phyloP scores from a whole-genome alignment of 1,140 invertebrate genomes.

The Plectus sambesii region DNA sequence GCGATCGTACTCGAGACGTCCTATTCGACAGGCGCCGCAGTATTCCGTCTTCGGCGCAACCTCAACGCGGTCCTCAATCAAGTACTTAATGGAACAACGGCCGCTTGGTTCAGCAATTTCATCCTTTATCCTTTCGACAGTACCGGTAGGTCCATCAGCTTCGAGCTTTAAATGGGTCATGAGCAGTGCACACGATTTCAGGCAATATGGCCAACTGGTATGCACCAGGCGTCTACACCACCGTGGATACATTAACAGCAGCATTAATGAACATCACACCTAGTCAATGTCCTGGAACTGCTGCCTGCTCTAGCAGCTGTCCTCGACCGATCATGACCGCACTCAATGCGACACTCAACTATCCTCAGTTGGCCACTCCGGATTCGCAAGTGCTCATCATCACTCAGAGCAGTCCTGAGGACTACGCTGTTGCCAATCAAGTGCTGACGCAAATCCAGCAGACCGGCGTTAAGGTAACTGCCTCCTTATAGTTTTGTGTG shows the following conservation, averaged over 20 bases:
- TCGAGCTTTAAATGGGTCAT: neutral
- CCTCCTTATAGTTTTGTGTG: too few relatives aligned
- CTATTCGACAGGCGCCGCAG: conserved; percentile 15
- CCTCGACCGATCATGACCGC: conserved; percentile 19
- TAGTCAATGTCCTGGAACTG: conserved; percentile 20
- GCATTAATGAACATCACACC: conserved; percentile 17
- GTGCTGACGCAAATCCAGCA: conserved; percentile 15
- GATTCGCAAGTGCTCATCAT: conserved; percentile 23
- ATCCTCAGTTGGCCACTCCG: conserved; percentile 11
- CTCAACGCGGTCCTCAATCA: conserved; percentile 14
- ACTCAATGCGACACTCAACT: conserved; percentile 13
- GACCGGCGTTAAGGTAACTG: conserved; percentile 13
- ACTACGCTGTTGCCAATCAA: neutral
- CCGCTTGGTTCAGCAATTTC: conserved; percentile 26
- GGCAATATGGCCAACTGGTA: conserved; percentile 20
- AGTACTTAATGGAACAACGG: conserved; percentile 11
- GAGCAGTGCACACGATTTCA: conserved; percentile 10
- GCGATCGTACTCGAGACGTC: conserved; percentile 25
- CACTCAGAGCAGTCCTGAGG: conserved; percentile 20
- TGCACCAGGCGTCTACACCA: conserved; percentile 6
- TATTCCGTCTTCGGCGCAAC: conserved; percentile 15
- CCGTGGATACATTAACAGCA: conserved; percentile 15
- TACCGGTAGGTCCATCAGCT: conserved; percentile 18
- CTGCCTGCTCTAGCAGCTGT: conserved; percentile 17
- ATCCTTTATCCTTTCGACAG: conserved; percentile 29